Evolutionary conservation across 2,113 vertebrate genomes (phyloP), one percentile per base, ranked within the genome.

Genomic region (Phyllostomus discolor): DNA sequence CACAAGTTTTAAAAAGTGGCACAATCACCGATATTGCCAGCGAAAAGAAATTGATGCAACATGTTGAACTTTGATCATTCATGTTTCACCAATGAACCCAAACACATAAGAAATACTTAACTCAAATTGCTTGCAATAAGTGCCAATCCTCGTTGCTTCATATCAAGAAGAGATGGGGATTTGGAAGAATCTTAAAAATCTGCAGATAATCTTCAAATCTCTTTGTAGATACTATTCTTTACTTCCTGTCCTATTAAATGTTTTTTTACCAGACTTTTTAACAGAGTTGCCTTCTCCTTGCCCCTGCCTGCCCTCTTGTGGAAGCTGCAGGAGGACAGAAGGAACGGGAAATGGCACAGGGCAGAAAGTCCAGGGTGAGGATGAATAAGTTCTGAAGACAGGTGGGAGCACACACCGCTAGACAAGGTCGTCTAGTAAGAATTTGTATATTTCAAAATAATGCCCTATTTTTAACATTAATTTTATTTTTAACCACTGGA

Each of bases 231-330:
- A 54, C 31, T 78, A n/a, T 38, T 76, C 70, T 96, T 82, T 19
- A 72, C 52, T 82, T 93, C 22, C 35, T 89, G 54, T 80, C n/a
- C 52, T 76, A 72, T 52, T 52, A 83, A 75, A 43, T 79, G 67
- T 92, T 91, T 38, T 38, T 31, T 11, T 69, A 86, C 11, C 52
- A 46, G 59, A 62, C 26, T 91, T 81, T 14, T 41, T 38, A 24
- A 38, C 28, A 93, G n/a, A 8, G 3, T 76, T 70, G 19, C 82
- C 62, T 96, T 95, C 57, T 94, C 19, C 50, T 95, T 86, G 43
- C 75, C 52, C 62, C 90, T 84, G 83, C 38, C 96, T 98, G 95
- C 97, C 96, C 96, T 85, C 97, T 97, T 0, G 79, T 93, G 96
- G 94, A 92, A 95, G 24, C 66, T 90, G 26, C 31, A 52, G 72